Conservation (phyloP, 92 coral and sea anemone species). For the Siderastrea siderea region DNA sequence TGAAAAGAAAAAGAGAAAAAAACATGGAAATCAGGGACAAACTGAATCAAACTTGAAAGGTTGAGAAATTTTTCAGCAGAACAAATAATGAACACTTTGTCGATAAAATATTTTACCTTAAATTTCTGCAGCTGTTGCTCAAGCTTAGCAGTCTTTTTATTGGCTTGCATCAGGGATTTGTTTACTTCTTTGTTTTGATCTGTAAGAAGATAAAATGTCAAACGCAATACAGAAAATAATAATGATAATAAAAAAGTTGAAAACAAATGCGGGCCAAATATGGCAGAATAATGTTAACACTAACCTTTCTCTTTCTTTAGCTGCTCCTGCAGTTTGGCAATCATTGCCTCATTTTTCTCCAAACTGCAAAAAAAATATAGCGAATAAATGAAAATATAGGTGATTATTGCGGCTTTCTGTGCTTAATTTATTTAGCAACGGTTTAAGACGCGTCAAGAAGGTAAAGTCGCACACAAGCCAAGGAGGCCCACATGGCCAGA, state of each 20-base stretch:
- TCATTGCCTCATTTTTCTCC: conserved; percentile 53
- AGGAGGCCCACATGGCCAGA: no score
- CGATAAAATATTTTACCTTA: conserved; percentile 9
- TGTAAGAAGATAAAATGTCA: conserved; percentile 3
- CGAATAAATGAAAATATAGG: background rate
- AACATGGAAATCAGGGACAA: background rate
- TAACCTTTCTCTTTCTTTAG: conserved; percentile 60
- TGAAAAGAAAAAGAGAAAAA: background rate
- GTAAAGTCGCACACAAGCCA: no score
- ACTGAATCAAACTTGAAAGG: background rate
- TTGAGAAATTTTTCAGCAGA: background rate
- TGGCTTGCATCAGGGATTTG: conserved; percentile 55
- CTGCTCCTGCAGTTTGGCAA: conserved; percentile 72
- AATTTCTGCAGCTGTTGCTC: conserved; percentile 49
- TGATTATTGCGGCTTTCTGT: background rate
- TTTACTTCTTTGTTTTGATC: conserved; percentile 56
- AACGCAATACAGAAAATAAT: background rate
- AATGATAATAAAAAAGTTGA: background rate
- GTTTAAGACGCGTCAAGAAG: no score
- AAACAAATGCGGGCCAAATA: background rate
- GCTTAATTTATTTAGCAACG: no score
- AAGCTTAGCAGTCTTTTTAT: conserved; percentile 44
- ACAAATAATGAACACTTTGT: no score
- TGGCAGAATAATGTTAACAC: background rate
- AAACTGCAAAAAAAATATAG: conserved; percentile 37